Base-by-base conservation (phyloP, 2,888 invertebrate species). In the Coelopa pilipes region DNA sequence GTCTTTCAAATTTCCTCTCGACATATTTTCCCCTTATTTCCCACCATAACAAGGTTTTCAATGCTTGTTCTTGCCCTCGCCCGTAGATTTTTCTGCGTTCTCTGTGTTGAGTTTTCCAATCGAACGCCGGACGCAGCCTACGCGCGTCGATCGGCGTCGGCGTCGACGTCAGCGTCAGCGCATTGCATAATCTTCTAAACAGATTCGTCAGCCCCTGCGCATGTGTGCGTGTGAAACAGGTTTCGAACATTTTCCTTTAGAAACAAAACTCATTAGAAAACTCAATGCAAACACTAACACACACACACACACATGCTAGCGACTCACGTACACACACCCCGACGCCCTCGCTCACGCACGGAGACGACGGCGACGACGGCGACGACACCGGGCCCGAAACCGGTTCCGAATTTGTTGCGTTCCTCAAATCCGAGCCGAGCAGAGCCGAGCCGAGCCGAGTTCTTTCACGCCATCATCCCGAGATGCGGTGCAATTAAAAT, bases 161-260 rank as follows among this genome's bases (percentile, higher is more conserved):
- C 34, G 53, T 13, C 53, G 53, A 13, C 13, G n/a, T 11, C 10
- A 15, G 4, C n/a, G 15, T n/a, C 15, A 15, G 3, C 53, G n/a
- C n/a, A 53, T 53, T 53, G 53, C 53, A 53, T 53, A 53, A 53
- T 53, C 53, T 13, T 53, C 53, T 53, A 2, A 53, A n/a, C 3
- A 5, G 53, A 3, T 13, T 53, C 3, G 15, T 53, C n/a, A 15
- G 53, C 53, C 10, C 10, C 53, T 13, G 3, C 13, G 5, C 15
- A 53, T 53, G 53, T 53, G 53, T 53, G 53, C 53, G 53, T n/a
- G 53, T 53, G 15, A 53, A 53, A 53, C 53, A 53, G 53, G 53
- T 53, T 53, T 53, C 13, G 10, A 3, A 53, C 53, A 53, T 53
- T 53, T 53, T 53, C 53, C 13, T n/a, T n/a, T 7, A 53, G 10